Conservation (phyloP, 2,113 vertebrate species). For the Gallinago paraguaiae region DNA sequence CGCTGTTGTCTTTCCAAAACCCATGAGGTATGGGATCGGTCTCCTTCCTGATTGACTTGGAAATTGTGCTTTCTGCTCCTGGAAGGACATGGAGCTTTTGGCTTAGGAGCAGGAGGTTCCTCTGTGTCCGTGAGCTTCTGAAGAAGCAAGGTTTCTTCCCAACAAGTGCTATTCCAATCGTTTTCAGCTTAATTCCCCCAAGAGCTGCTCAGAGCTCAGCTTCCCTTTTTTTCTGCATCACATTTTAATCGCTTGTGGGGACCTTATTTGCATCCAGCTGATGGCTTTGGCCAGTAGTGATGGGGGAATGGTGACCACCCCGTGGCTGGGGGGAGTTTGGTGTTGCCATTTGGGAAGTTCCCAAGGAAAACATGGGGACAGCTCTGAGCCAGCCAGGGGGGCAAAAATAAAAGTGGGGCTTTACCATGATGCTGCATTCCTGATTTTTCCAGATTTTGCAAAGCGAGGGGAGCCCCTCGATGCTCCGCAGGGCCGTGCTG, state of each 20-base stretch:
- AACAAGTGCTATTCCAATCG: background rate
- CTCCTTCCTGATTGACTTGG: background rate
- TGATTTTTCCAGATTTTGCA: background rate
- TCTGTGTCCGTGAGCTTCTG: fast-evolving
- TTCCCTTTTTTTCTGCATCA: background rate
- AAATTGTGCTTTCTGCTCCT: background rate
- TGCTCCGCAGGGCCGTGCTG: background rate
- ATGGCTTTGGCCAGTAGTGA: background rate
- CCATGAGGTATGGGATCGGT: fast-evolving
- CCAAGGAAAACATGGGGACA: background rate
- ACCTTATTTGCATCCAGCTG: background rate
- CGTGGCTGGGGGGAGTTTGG: too few species aligned
- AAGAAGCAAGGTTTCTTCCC: background rate
- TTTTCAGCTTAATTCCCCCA: background rate
- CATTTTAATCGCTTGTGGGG: fast-evolving
- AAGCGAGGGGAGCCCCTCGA: fast-evolving
- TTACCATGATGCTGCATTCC: fast-evolving
- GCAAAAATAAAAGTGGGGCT: background rate
- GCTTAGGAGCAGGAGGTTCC: background rate
- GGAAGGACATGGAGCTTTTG: background rate
- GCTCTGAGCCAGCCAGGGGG: background rate
- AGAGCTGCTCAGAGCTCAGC: fast-evolving
- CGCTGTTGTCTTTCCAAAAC: background rate
- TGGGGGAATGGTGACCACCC: fast-evolving
- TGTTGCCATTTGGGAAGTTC: background rate